A percentile compares a stretch with the other conserved stretches of the same genome.
Evolutionary conservation across 1,140 invertebrate genomes (phyloP).

Genomic region (Samia ricini): DNA sequence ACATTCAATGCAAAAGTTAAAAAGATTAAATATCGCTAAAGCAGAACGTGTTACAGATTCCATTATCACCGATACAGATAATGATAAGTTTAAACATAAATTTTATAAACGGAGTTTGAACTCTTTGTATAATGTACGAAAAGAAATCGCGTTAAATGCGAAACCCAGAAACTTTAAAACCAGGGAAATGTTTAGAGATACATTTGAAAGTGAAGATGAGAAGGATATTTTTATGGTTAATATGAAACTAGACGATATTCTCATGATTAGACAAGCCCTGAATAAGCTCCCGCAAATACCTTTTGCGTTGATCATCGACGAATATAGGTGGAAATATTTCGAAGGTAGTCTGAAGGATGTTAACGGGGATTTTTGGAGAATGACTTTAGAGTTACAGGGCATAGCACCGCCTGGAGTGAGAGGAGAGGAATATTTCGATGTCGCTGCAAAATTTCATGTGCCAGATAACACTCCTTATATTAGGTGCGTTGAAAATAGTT

Average conservation of each 20-base stretch:
- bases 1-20: background rate
- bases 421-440: constrained; percentile 81
- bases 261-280: constrained; percentile 82
- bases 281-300: constrained; percentile 87
- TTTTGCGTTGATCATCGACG: constrained; percentile 85
- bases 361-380: constrained; percentile 84
- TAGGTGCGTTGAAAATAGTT: constrained; percentile 67
- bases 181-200: background rate
- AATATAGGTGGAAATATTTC: constrained; percentile 88
- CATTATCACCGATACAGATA: background rate
- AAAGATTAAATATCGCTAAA: background rate
- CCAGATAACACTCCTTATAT: constrained; percentile 84
- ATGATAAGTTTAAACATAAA: background rate
- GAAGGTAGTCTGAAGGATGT: constrained; percentile 75
- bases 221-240: background rate
- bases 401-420: constrained; percentile 79
- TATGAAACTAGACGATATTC: constrained; percentile 35
- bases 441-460: constrained; percentile 85
- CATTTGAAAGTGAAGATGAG: background rate
- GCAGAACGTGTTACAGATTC: background rate
- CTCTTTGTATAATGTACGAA: background rate
- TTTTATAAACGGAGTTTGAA: background rate
- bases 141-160: too few relatives aligned
- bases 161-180: too few relatives aligned
- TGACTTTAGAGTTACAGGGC: constrained; percentile 80